A percentile compares a stretch with the other conserved stretches of the same genome.
phyloP scores from a whole-genome alignment of 2,797 vertebrate species.

The Bradypodion ventrale region DNA sequence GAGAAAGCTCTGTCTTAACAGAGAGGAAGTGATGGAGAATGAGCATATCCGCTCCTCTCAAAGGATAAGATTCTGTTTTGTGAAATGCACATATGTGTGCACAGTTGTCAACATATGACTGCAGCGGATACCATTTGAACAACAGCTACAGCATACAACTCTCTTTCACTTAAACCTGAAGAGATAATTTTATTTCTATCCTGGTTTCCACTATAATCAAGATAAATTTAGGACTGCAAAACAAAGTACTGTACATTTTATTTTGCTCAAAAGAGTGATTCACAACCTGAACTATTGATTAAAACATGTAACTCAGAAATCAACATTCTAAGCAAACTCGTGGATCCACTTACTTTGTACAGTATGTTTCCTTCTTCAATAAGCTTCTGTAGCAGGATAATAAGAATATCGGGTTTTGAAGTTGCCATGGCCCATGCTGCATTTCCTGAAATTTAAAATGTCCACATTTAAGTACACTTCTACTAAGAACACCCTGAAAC shows the following conservation, averaged over 20 bases:
- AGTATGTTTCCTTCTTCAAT: slow-evolving; percentile 98
- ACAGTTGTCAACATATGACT: background rate
- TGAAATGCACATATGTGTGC: background rate
- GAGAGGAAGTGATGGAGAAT: background rate
- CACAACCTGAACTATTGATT: background rate
- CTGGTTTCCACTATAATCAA: background rate
- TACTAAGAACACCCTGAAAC: background rate
- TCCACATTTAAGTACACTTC: slow-evolving; percentile 45
- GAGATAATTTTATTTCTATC: background rate
- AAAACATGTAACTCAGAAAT: background rate
- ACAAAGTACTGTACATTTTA: background rate
- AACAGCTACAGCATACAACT: background rate
- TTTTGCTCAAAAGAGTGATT: background rate
- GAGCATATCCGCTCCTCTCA: too few species aligned
- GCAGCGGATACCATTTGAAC: background rate
- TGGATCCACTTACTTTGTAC: slow-evolving; percentile 87
- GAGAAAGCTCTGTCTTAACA: background rate
- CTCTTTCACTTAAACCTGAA: background rate
- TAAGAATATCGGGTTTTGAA: slow-evolving; percentile 97
- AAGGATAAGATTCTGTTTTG: background rate
- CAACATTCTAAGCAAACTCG: slow-evolving; percentile 37
- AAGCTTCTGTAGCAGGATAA: slow-evolving; percentile 97
- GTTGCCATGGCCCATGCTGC: slow-evolving; percentile 99
- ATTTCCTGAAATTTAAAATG: slow-evolving; percentile 84
- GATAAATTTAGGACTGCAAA: background rate